Evolutionary conservation across 1,140 invertebrate species (phyloP).

Genomic region (Homalodisca vitripennis): DNA sequence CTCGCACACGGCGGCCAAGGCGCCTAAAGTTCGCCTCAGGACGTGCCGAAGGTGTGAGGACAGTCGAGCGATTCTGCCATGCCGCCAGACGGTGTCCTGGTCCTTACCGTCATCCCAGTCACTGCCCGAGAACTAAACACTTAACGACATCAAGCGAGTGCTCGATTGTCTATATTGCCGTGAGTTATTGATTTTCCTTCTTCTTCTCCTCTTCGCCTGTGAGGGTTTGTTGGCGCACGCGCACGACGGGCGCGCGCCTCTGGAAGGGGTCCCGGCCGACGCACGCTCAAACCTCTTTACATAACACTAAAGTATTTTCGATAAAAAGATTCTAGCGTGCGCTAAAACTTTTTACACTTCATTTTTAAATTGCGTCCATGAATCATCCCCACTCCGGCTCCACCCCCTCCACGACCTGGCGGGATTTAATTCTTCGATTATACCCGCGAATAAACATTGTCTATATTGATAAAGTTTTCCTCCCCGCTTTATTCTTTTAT

Average conservation of each 20-base stretch:
- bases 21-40: not conserved
- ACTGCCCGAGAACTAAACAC: no score
- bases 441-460: not conserved
- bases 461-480: conserved; percentile 21
- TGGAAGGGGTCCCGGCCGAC: conserved; percentile 1
- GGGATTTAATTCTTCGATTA: conserved; percentile 1
- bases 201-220: conserved; percentile 7
- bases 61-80: no score
- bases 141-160: not conserved
- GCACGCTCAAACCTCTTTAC: conserved; percentile 15
- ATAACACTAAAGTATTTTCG: conserved; percentile 22
- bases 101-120: no score
- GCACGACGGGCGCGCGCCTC: not conserved
- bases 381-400: not conserved
- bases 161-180: not conserved
- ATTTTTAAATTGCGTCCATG: conserved; percentile 23
- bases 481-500: conserved; percentile 1
- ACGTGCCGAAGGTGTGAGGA: not conserved
- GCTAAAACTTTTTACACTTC: conserved; percentile 31
- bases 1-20: not conserved
- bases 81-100: no score
- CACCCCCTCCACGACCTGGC: not conserved
- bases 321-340: conserved; percentile 31
- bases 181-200: conserved; percentile 26
- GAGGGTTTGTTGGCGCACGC: not conserved